phyloP scores from a whole-genome alignment of 2,888 invertebrate genomes.

The Tromatobia lineatoria region DNA sequence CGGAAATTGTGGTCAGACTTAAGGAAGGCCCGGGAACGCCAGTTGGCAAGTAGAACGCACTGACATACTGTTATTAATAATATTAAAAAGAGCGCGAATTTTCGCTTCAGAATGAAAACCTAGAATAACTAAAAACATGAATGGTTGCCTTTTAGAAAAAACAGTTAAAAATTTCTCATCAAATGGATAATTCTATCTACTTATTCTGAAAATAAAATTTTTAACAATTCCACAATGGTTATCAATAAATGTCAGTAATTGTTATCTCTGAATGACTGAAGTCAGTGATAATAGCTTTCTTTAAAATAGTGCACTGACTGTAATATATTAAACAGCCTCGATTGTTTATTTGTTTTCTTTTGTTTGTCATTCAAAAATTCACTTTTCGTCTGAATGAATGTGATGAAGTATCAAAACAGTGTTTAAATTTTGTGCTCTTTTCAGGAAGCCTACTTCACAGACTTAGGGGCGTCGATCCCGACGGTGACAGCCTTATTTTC shows the following conservation, averaged over 20 bases:
- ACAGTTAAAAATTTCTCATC: too few relatives aligned
- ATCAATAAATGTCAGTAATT: too few relatives aligned
- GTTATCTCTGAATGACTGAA: too few relatives aligned
- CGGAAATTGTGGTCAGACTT: slow-evolving; percentile 95
- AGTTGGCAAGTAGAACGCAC: slow-evolving; percentile 89
- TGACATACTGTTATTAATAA: slow-evolving; percentile 59
- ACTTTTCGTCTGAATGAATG: slow-evolving; percentile 18
- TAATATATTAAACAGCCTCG: background rate
- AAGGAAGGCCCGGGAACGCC: slow-evolving; percentile 96
- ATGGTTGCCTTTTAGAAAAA: too few relatives aligned
- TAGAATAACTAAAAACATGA: background rate
- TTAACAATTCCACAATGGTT: too few relatives aligned
- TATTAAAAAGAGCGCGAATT: slow-evolving; percentile 23
- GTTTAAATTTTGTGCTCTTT: slow-evolving; percentile 75
- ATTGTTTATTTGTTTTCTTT: background rate
- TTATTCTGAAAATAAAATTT: too few relatives aligned
- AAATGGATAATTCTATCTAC: too few relatives aligned
- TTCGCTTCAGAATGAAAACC: background rate
- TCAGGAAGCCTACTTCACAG: slow-evolving; percentile 94
- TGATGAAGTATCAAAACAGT: slow-evolving; percentile 4
- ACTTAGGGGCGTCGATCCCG: slow-evolving; percentile 93
- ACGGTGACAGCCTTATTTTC: slow-evolving; percentile 93
- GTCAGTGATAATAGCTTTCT: background rate
- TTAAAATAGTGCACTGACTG: background rate
- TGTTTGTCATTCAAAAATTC: background rate